Conservation (phyloP, 2,113 vertebrate species). For the human region GRCh38 chr2:160891501-160892000, state of each 20-base stretch:
- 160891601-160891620: constrained; percentile 61
- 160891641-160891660: constrained; percentile 62
- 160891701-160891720: constrained; percentile 51
- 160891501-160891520: constrained; percentile 78
- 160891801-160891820: constrained; percentile 56
- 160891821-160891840: constrained; percentile 52
- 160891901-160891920: constrained; percentile 31
- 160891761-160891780: constrained; percentile 48
- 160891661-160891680: constrained; percentile 56
- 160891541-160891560: constrained; percentile 80
- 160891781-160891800: constrained; percentile 61
- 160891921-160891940: constrained; percentile 12
- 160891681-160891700: constrained; percentile 48
- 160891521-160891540: constrained; percentile 85
- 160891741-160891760: neutral
- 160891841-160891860: constrained; percentile 47
- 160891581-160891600: constrained; percentile 65
- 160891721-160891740: neutral
- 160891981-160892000: neutral
- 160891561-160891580: constrained; percentile 74
- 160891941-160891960: neutral
- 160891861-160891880: constrained; percentile 37
- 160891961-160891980: constrained; percentile 3
- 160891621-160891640: constrained; percentile 67
- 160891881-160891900: neutral